A percentile compares a stretch with the other conserved stretches of the same genome.
Conservation (phyloP, 2,113 vertebrate species). For the Fregata magnificens region DNA sequence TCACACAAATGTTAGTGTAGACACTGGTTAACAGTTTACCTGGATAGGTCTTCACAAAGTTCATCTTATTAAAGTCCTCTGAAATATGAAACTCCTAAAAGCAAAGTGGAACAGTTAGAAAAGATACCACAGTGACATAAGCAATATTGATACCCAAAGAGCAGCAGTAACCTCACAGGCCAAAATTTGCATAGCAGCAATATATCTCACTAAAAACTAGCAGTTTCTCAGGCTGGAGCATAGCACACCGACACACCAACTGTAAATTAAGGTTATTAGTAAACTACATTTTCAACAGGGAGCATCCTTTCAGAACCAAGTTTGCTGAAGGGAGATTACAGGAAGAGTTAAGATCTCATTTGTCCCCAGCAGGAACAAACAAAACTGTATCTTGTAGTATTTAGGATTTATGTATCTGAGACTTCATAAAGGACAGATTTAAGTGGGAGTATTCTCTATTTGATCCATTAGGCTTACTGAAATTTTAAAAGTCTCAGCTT, state of each 20-base stretch:
- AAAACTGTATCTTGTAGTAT: background rate
- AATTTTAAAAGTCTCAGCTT: background rate
- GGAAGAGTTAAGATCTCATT: background rate
- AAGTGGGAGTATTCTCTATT: background rate
- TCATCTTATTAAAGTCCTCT: conserved; percentile 99
- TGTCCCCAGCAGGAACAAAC: background rate
- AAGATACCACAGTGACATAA: background rate
- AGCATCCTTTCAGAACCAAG: background rate
- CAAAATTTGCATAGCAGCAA: background rate
- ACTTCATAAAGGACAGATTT: background rate
- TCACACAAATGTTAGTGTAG: background rate
- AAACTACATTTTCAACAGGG: background rate
- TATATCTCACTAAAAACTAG: background rate
- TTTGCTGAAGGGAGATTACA: background rate
- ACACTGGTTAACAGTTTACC: conserved; percentile 73
- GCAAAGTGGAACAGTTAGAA: background rate
- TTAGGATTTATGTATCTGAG: background rate
- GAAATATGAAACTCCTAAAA: conserved; percentile 94
- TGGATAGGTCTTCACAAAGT: conserved; percentile 96
- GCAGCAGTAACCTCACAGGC: background rate
- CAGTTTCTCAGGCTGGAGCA: background rate
- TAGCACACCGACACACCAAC: background rate
- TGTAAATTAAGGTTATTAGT: background rate
- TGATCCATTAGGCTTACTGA: background rate
- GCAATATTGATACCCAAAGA: background rate